Percentiles rank a stretch among this genome's conserved stretches.
Evolutionary conservation across 2,113 vertebrate species (phyloP).

Genomic region (Cercopithecus mona): DNA sequence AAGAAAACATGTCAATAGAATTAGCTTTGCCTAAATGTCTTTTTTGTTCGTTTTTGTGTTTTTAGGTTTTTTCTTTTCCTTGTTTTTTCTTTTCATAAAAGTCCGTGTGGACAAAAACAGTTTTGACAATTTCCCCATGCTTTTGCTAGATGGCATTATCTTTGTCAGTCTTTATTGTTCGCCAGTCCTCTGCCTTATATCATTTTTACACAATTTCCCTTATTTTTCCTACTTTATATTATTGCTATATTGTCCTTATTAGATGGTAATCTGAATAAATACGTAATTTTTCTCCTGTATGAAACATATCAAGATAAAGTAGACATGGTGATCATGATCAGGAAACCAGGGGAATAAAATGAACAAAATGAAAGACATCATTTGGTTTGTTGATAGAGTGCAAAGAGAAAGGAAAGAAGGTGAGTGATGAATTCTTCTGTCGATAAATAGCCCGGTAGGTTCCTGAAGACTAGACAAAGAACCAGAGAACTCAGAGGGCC

Average conservation of each 20-base stretch:
- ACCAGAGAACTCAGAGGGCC: not conserved
- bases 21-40: not conserved
- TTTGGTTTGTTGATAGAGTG: not conserved
- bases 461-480: not conserved
- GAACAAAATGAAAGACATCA: not conserved
- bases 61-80: not conserved
- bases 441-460: not conserved
- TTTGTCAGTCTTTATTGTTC: not conserved
- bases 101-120: not conserved
- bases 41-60: not conserved
- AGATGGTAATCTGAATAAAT: not conserved
- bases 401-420: not conserved
- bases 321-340: not conserved
- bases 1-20: not conserved
- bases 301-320: not conserved
- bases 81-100: not conserved
- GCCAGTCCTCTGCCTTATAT: not conserved
- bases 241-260: not conserved
- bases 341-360: not conserved
- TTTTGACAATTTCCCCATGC: not conserved
- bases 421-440: not conserved
- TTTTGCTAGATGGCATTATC: not conserved
- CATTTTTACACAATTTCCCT: not conserved
- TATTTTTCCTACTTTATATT: not conserved
- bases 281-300: not conserved